phyloP scores from a whole-genome alignment of 1,140 invertebrate species.

The Drosophila pandora region DNA sequence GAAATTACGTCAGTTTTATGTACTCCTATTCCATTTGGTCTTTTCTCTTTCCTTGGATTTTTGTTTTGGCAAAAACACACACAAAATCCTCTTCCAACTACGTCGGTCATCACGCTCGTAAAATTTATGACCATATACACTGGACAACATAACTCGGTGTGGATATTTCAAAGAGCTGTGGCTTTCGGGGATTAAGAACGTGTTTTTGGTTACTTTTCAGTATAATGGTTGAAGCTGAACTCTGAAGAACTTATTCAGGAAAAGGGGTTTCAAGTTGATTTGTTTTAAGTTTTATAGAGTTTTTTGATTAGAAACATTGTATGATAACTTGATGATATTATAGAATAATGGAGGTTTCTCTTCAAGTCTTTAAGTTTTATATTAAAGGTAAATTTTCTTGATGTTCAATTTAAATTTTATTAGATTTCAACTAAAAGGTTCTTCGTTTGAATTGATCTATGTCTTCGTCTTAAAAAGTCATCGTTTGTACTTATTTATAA shows the following conservation, averaged over 20 bases:
- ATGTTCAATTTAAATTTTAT: too few species aligned
- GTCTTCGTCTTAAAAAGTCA: too few species aligned
- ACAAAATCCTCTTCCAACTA: conserved; percentile 3
- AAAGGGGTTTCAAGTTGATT: not conserved
- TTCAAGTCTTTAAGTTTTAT: too few species aligned
- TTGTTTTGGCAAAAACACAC: conserved; percentile 8
- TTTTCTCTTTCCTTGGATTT: conserved; percentile 18
- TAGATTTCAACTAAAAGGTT: too few species aligned
- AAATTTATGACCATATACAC: conserved; percentile 74
- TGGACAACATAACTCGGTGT: conserved; percentile 68
- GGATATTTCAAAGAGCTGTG: conserved; percentile 51
- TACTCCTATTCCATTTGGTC: conserved; percentile 41
- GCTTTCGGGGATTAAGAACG: conserved; percentile 47
- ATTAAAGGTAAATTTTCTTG: too few species aligned
- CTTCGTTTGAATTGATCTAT: too few species aligned
- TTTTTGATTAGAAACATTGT: too few species aligned
- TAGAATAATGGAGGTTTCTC: too few species aligned
- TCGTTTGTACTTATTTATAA: not conserved
- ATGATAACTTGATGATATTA: too few species aligned
- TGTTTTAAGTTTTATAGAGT: too few species aligned
- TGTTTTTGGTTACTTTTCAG: conserved; percentile 5
- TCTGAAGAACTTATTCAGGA: not conserved
- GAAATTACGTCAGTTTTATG: conserved; percentile 77
- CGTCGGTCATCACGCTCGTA: conserved; percentile 35
- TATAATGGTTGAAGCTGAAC: not conserved